Evolutionary conservation across 2,888 invertebrate genomes (phyloP).

Genomic region (Lithophane socia): DNA sequence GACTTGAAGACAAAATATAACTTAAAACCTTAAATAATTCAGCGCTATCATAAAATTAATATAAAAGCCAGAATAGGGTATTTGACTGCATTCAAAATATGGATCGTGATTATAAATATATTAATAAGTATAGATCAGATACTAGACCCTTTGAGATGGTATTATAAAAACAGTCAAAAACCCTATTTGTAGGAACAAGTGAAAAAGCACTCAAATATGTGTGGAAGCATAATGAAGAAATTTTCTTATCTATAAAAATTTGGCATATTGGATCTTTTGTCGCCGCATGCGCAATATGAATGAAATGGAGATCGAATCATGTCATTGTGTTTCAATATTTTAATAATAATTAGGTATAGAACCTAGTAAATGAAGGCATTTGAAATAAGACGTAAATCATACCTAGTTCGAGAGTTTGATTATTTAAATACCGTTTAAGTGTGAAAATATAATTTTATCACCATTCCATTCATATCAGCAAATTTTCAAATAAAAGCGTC

Average conservation of each 20-base stretch:
- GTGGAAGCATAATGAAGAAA: constrained; percentile 58
- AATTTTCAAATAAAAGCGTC: constrained; percentile 12
- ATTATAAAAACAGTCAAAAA: neutral
- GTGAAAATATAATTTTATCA: neutral
- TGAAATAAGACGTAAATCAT: neutral
- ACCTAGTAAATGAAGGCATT: neutral
- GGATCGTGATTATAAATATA: too few species aligned
- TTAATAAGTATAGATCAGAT: too few species aligned
- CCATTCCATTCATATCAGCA: constrained; percentile 2
- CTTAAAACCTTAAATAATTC: constrained; percentile 34
- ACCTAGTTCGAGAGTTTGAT: neutral
- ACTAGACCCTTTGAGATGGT: neutral
- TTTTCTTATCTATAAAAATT: constrained; percentile 64
- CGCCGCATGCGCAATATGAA: constrained; percentile 33
- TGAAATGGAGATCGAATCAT: neutral
- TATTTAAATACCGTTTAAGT: neutral
- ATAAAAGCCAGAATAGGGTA: constrained; percentile 18
- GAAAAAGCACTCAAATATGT: constrained; percentile 27
- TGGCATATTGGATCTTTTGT: constrained; percentile 67
- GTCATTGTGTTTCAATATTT: neutral
- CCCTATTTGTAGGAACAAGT: constrained; percentile 31
- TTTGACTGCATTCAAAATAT: neutral
- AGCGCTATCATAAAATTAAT: constrained; percentile 22
- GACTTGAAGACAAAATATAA: constrained; percentile 45
- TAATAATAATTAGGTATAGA: too few species aligned